Evolutionary conservation across 1,140 invertebrate genomes (phyloP).

Genomic region (Drosophila paulistorum): DNA sequence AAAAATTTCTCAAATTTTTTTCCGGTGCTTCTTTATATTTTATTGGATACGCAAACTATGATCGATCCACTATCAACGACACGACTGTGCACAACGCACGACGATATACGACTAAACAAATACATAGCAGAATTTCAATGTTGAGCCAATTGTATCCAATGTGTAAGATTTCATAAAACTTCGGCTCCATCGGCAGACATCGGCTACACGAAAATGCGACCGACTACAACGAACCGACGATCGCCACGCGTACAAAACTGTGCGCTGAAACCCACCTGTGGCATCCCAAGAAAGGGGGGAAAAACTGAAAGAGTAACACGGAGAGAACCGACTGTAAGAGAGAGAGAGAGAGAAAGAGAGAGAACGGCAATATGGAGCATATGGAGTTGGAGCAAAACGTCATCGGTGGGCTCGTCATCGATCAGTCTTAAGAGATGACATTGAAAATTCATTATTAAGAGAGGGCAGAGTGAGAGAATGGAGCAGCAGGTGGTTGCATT

Average conservation of each 20-base stretch:
- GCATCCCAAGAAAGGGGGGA: neutral
- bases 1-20: slow-evolving; percentile 12
- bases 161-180: slow-evolving; percentile 17
- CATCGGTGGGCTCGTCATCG: slow-evolving; percentile 15
- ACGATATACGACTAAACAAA: slow-evolving; percentile 46
- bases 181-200: slow-evolving; percentile 15
- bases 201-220: neutral
- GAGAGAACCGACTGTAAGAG: slow-evolving; percentile 1
- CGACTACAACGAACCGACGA: slow-evolving; percentile 41
- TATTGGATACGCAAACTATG: slow-evolving; percentile 18
- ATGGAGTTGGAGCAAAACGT: slow-evolving; percentile 8
- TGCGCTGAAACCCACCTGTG: slow-evolving; percentile 30
- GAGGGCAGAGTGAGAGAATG: neutral
- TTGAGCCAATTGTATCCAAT: slow-evolving; percentile 23
- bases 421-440: slow-evolving; percentile 30
- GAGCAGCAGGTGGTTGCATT: slow-evolving; percentile 25
- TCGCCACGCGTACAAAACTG: slow-evolving; percentile 65
- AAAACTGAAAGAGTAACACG: neutral
- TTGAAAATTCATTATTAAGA: slow-evolving; percentile 21
- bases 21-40: neutral
- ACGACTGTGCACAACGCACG: slow-evolving; percentile 52
- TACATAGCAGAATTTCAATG: neutral
- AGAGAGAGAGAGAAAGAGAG: too few relatives aligned
- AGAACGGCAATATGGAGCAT: neutral
- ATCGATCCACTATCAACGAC: slow-evolving; percentile 8